A percentile compares a stretch with the other conserved stretches of the same genome.
Evolutionary conservation across 37 sponge, comb jelly and placozoan genomes (phyloP).

Genomic region (Lycopodina hypogea): DNA sequence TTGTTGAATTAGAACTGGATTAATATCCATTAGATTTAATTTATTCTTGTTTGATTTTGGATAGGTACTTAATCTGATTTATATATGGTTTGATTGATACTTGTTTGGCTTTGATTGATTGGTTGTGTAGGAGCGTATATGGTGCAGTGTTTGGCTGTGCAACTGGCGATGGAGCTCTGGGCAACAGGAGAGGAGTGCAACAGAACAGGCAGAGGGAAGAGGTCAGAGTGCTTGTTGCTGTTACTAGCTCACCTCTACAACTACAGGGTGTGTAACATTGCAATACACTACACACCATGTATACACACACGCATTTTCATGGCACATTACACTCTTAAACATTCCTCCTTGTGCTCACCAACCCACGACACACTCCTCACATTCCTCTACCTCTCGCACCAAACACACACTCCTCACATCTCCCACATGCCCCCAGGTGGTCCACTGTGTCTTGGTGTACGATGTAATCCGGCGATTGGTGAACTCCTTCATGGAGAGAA

Average conservation of each 20-base stretch:
- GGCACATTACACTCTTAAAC: too few relatives aligned
- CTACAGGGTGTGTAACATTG: constrained; percentile 34
- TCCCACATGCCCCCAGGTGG: constrained; percentile 34
- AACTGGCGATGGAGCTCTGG: constrained; percentile 24
- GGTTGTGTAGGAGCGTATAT: constrained; percentile 64
- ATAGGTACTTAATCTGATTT: not conserved
- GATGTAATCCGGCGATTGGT: constrained; percentile 80
- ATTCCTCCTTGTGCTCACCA: too few relatives aligned
- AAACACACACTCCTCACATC: not conserved
- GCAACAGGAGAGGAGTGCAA: not conserved
- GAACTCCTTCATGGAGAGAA: constrained; percentile 66
- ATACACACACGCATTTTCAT: not conserved
- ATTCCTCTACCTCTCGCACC: not conserved
- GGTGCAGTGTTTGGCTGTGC: constrained; percentile 51
- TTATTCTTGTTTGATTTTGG: too few relatives aligned
- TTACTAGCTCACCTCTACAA: constrained; percentile 72
- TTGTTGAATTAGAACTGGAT: too few relatives aligned
- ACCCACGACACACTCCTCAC: not conserved
- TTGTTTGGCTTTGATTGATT: not conserved
- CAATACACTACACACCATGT: not conserved
- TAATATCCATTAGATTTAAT: too few relatives aligned
- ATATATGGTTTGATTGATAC: not conserved
- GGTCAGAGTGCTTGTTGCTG: constrained; percentile 48
- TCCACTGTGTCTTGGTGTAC: constrained; percentile 80
- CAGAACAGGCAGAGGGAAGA: constrained; percentile 39